phyloP scores from a whole-genome alignment of 2,113 vertebrate species.

The Nibea albiflora region DNA sequence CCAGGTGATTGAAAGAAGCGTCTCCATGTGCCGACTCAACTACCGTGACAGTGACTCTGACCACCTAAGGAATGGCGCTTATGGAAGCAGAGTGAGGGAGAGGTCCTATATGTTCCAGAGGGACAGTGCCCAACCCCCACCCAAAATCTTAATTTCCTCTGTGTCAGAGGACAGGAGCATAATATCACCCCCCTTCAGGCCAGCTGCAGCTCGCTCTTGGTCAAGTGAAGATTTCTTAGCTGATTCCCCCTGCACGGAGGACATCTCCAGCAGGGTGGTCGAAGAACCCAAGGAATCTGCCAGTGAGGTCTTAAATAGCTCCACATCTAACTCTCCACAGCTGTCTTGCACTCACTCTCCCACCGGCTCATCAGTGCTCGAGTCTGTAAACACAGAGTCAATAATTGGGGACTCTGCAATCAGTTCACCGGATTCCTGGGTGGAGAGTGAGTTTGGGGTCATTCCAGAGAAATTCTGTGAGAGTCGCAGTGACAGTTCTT shows the following conservation, averaged over 20 bases:
- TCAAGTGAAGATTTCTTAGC: slow-evolving; percentile 71
- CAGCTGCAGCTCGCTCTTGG: slow-evolving; percentile 65
- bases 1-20: slow-evolving; percentile 74
- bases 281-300: slow-evolving; percentile 33
- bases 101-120: slow-evolving; percentile 82
- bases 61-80: slow-evolving; percentile 66
- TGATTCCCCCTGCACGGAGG: slow-evolving; percentile 49
- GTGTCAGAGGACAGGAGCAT: slow-evolving; percentile 70
- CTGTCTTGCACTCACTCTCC: slow-evolving; percentile 68
- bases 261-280: slow-evolving; percentile 4
- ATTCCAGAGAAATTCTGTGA: slow-evolving; percentile 62
- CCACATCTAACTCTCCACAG: slow-evolving; percentile 60
- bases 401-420: slow-evolving; percentile 76
- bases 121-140: slow-evolving; percentile 83
- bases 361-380: slow-evolving; percentile 53
- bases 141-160: slow-evolving; percentile 88
- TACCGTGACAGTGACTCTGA: slow-evolving; percentile 56
- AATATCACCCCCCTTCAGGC: slow-evolving; percentile 28
- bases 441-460: slow-evolving; percentile 64
- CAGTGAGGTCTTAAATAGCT: slow-evolving; percentile 38
- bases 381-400: slow-evolving; percentile 58
- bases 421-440: slow-evolving; percentile 82
- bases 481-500: slow-evolving; percentile 67
- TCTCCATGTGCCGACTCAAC: slow-evolving; percentile 72
- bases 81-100: slow-evolving; percentile 81